Percentiles rank a stretch among this genome's conserved stretches.
Evolutionary conservation across 2,113 vertebrate genomes (phyloP).

Genomic region (Collichthys lucidus): DNA sequence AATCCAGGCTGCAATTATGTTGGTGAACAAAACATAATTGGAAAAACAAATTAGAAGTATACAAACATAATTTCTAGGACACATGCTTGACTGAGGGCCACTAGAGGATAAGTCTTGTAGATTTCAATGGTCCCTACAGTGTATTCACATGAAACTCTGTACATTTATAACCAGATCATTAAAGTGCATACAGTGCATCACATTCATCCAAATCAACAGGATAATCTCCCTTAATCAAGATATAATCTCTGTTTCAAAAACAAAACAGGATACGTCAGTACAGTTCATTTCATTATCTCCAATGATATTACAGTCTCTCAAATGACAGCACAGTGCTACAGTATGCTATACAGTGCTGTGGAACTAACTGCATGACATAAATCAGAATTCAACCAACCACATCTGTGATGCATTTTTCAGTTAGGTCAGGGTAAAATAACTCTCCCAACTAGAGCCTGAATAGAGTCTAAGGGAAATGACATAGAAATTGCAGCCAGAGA

Average conservation of each 20-base stretch:
- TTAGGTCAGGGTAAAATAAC: constrained; percentile 27
- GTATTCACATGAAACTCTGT: constrained; percentile 9
- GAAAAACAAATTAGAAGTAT: constrained; percentile 48
- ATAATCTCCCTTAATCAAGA: constrained; percentile 45
- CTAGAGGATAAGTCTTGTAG: constrained; percentile 2
- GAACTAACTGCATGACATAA: neutral
- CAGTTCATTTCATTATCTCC: constrained; percentile 38
- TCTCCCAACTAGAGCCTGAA: constrained; percentile 6
- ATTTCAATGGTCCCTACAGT: neutral
- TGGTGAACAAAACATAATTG: constrained; percentile 23
- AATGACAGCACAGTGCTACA: constrained; percentile 1
- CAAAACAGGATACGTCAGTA: constrained; percentile 25
- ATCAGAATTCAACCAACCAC: constrained; percentile 20
- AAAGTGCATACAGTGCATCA: constrained; percentile 38
- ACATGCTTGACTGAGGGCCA: constrained; percentile 12
- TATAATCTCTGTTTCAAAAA: constrained; percentile 42
- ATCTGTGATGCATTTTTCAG: constrained; percentile 37
- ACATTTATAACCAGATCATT: constrained; percentile 24
- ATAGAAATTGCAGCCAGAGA: constrained; percentile 37
- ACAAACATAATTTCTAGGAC: constrained; percentile 29
- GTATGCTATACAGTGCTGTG: neutral
- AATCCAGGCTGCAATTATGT: constrained; percentile 45
- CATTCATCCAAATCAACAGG: constrained; percentile 61
- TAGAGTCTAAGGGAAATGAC: constrained; percentile 29
- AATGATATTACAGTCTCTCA: constrained; percentile 4